Evolutionary conservation across 2,113 vertebrate species (phyloP), one percentile per base, ranked within the genome.

Genomic region (Barbus barbus): DNA sequence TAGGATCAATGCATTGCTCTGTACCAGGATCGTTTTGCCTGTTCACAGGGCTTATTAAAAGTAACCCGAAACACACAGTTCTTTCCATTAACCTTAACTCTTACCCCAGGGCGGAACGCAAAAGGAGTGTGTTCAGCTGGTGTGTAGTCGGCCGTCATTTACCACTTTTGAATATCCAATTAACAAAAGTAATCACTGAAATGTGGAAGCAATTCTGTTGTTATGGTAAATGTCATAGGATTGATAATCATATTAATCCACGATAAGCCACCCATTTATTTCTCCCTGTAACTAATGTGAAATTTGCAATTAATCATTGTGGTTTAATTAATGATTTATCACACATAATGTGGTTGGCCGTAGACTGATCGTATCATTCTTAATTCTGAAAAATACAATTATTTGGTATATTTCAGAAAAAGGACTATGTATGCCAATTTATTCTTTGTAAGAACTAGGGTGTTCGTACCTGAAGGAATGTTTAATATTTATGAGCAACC

Each of bases 161-260:
- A 69, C 63, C 53, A 80, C 58, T 41, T 71, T 79, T 24, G 9
- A 69, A 78, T 61, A 65, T 78, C 74, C 56, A 82, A 85, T 87
- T 87, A 87, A 84, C 69, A 86, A 71, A 71, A 48, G 61, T 78
- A 82, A 85, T 87, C 53, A 86, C 8, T 75, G 41, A 72, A 86
- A 86, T 14, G 9, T 67, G 81, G 77, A 83, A 78, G 85, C 41
- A 75, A 82, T 82, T 67, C 76, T 67, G 72, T 80, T 63, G 78
- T 61, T 69, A 26, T 74, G 13, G 26, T 65, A 86, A 85, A 83
- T 83, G 72, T 63, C 76, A 75, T 72, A 53, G 33, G 36, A 75
- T 63, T 83, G 65, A 72, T 85, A 79, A 83, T 83, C 60, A 76
- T 63, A 75, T 65, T 72, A 75, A 82, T 82, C 82, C 73, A 20